Evolutionary conservation across 2,888 invertebrate genomes (phyloP).

Genomic region (Graphium colonna): DNA sequence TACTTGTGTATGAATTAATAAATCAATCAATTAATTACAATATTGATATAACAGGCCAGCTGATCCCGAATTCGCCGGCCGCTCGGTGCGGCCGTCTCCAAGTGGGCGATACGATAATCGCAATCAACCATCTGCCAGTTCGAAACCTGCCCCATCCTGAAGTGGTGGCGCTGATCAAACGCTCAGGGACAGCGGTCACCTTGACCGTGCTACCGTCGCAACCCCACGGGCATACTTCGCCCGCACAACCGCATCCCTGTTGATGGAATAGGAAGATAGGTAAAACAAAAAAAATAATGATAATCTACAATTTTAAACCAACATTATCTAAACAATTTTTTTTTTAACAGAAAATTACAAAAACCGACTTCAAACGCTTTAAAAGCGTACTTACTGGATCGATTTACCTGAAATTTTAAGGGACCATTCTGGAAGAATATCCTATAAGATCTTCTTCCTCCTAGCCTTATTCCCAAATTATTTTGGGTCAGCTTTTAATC

Average conservation of each 20-base stretch:
- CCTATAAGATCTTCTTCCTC: too few relatives aligned
- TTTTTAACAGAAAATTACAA: too few relatives aligned
- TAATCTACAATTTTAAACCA: not conserved
- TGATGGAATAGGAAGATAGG: not conserved
- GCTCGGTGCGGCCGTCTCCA: slow-evolving; percentile 94
- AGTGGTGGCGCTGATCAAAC: slow-evolving; percentile 98
- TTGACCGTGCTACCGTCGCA: slow-evolving; percentile 82
- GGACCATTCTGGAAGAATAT: too few relatives aligned
- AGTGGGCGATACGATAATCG: slow-evolving; percentile 97
- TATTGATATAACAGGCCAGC: slow-evolving; percentile 92
- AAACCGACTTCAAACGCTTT: too few relatives aligned
- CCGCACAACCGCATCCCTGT: slow-evolving; percentile 19
- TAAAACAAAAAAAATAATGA: not conserved
- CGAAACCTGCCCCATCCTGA: slow-evolving; percentile 96
- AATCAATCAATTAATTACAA: too few relatives aligned
- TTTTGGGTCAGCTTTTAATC: too few relatives aligned
- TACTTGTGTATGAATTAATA: too few relatives aligned
- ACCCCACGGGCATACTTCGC: slow-evolving; percentile 28
- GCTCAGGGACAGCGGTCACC: slow-evolving; percentile 94
- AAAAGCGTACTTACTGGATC: too few relatives aligned
- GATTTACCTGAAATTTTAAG: too few relatives aligned
- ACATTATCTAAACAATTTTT: too few relatives aligned
- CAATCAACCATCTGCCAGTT: slow-evolving; percentile 96
- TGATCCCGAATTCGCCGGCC: slow-evolving; percentile 97
- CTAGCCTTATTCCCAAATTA: too few relatives aligned